Conservation (phyloP, 2,888 invertebrate genomes). For the Strigamia transsilvanica region DNA sequence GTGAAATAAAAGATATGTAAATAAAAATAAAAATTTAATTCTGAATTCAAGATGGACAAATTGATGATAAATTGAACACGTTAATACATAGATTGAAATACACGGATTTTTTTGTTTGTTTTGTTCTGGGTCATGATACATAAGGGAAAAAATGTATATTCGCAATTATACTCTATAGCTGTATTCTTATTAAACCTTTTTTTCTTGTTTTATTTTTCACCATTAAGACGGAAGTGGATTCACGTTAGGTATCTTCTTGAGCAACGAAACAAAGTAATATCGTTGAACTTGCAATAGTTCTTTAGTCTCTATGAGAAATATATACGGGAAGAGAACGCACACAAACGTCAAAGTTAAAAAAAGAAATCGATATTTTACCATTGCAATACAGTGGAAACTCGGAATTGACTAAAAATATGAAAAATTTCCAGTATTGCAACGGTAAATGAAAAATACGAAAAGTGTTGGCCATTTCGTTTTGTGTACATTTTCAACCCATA, state of each 20-base stretch:
- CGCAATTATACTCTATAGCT: constrained; percentile 22
- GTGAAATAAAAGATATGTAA: too few species aligned
- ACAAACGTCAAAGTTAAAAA: background rate
- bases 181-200: background rate
- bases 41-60: constrained; percentile 15
- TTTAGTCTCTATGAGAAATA: background rate
- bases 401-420: too few species aligned
- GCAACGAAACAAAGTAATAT: constrained; percentile 30
- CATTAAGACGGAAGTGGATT: constrained; percentile 26
- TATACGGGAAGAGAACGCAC: background rate
- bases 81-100: constrained; percentile 30
- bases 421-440: background rate
- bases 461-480: background rate
- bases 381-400: too few species aligned
- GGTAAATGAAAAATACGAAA: background rate
- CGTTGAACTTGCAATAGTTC: constrained; percentile 24
- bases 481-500: constrained; percentile 25
- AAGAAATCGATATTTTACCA: background rate
- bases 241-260: constrained; percentile 30
- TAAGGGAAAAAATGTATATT: constrained; percentile 9
- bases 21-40: background rate
- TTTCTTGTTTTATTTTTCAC: background rate
- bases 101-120: background rate
- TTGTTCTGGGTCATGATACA: background rate
- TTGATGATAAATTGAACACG: constrained; percentile 21